Base-by-base conservation (phyloP, 1,140 invertebrate species). In the Choristoneura fumiferana region DNA sequence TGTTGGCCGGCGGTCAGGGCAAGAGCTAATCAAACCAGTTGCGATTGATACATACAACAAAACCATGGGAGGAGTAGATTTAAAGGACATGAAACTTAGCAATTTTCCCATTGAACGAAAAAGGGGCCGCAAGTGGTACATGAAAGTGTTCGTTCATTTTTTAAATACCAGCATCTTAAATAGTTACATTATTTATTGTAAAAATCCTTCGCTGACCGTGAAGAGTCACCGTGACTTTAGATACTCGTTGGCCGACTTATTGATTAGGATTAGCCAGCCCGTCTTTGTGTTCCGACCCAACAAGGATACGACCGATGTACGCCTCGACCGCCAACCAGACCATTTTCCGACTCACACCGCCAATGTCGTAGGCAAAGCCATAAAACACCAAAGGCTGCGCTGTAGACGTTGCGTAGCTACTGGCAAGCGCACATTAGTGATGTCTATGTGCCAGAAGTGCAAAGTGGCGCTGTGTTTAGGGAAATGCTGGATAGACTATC, bases 21-120 rank as follows among this genome's bases (percentile, higher is more conserved):
- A 17, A 9, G n/a, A n/a, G 6, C 15, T n/a, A n/a, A n/a, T 38
- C 4, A 71, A 71, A 45, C 75, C 73, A 5, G 33, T 57, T 6
- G 34, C 37, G 8, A 58, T 75, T 2, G 52, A 53, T 4, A 55
- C 54, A 15, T 78, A 78, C 55, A 78, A 72, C 54, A 73, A 65
- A 55, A 60, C 58, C 52, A 77, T 76, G 70, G 71, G 64, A 0
- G 71, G 70, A 1, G 71, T 74, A 0, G 71, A n/a, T n/a, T n/a
- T n/a, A n/a, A n/a, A n/a, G n/a, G n/a, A n/a, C n/a, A n/a, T n/a
- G n/a, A n/a, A n/a, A 76, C 40, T 72, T 1, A 59, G 60, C 33
- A 64, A 59, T 38, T 69, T 66, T 55, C 60, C 63, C 40, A 57
- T 71, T 34, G 69, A 71, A 38, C 36, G 66, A n/a, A 72, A 72